A percentile compares a stretch with the other conserved stretches of the same genome.
phyloP scores from a whole-genome alignment of 2,888 invertebrate species.

The Lutraria lutraria region DNA sequence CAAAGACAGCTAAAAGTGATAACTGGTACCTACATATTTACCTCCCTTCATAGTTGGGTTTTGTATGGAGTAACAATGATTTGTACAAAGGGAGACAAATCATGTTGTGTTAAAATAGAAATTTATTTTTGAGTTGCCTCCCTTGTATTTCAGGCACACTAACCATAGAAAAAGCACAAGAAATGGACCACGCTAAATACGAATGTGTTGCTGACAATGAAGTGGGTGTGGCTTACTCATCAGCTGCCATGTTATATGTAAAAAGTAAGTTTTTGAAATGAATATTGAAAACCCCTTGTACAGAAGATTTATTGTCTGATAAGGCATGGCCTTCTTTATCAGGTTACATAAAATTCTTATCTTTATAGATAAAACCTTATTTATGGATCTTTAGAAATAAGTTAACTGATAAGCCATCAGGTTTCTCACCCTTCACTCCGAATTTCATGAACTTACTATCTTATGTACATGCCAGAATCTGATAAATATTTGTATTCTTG shows the following conservation, averaged over 20 bases:
- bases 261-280: slow-evolving; percentile 91
- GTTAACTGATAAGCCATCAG: neutral
- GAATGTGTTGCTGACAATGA: slow-evolving; percentile 98
- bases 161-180: slow-evolving; percentile 95
- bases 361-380: neutral
- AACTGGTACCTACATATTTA: no score
- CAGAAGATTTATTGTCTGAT: neutral
- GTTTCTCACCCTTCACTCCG: neutral
- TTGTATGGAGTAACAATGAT: neutral
- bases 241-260: slow-evolving; percentile 94
- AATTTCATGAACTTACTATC: neutral
- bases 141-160: slow-evolving; percentile 90
- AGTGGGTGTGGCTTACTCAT: slow-evolving; percentile 97
- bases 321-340: neutral
- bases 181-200: slow-evolving; percentile 97
- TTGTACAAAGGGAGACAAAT: neutral
- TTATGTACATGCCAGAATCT: neutral
- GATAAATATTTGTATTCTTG: neutral
- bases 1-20: no score
- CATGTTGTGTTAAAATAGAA: neutral
- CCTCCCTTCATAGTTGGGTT: neutral
- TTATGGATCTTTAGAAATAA: neutral
- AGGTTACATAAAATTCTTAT: neutral
- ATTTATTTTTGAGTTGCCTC: slow-evolving; percentile 38
- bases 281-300: neutral